Evolutionary conservation across 2,888 invertebrate species (phyloP), one percentile per base, ranked within the genome.

Genomic region (Diplazon laetatorius): DNA sequence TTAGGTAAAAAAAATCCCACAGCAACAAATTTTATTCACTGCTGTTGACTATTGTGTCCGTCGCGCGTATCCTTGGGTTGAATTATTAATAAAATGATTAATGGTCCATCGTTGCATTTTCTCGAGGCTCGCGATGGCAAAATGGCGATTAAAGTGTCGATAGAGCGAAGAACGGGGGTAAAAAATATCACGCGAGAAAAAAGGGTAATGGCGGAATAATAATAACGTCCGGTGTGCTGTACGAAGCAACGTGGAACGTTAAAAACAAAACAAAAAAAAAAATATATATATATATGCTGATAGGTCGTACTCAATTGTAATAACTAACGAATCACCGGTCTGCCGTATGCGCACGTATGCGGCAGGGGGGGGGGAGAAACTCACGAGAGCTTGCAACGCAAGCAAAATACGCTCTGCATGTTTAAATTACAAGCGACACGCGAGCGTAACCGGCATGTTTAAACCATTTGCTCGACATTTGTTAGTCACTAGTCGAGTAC

Each of bases 391-490:
- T 25, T 59, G 63, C 57, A 42, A 18, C 16, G 66, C 46, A n/a
- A 65, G 55, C 76, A 60, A 66, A 48, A 72, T 72, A 22, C n/a
- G 44, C 42, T 52, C 20, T 39, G 44, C 48, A 63, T 74, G 65
- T 72, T 30, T 60, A 76, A 74, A 73, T 76, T 65, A 74, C 70
- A 44, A 76, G 74, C 76, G 78, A 81, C 82, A 82, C 81, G 81
- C 80, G 44, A 82, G 46, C 59, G 68, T 74, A 76, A 79, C 74
- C 65, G 2, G 30, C 30, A 70, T 70, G 68, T 60, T 74, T 78
- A 80, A 82, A 81, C 80, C 74, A 76, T 80, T 82, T 76, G 74
- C 71, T 60, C 57, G 10, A 65, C 50, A 63, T 50, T 46, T 48
- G 18, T 35, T 25, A 35, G 37, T 71, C 16, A 10, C 20, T 25